These are phyloP conservation scores for Dexiosoma caninum DNA, from an alignment of 2,888 invertebrate species.

Conservation along the genomic window DNA sequence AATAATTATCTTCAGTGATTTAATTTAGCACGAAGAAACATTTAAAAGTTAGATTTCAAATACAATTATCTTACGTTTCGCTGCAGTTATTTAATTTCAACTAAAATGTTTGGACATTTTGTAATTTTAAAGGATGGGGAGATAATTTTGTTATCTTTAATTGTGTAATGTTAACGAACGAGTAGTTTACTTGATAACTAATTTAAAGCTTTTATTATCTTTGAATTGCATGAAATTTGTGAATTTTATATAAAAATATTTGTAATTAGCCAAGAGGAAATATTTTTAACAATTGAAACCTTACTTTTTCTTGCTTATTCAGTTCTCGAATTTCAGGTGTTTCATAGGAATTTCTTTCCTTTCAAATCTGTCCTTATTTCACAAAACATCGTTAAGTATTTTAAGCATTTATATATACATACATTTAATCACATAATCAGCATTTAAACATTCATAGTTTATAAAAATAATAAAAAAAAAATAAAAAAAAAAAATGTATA, in stretches of 20 bases:
- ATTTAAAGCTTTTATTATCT: neutral
- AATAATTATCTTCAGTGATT: constrained; percentile 43
- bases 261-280: too few relatives aligned
- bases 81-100: constrained; percentile 13
- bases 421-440: constrained; percentile 35
- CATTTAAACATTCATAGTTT: constrained; percentile 44
- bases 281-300: too few relatives aligned
- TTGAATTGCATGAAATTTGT: too few relatives aligned
- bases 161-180: neutral
- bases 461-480: constrained; percentile 6
- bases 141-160: neutral
- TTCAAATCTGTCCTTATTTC: neutral
- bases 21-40: constrained; percentile 7
- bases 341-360: neutral
- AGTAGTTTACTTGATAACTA: neutral
- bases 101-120: neutral
- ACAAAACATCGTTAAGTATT: constrained; percentile 5
- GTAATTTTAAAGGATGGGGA: neutral
- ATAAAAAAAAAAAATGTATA: neutral
- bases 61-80: neutral
- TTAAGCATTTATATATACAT: constrained; percentile 3
- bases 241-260: too few relatives aligned
- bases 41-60: neutral
- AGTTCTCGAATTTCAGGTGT: too few relatives aligned
- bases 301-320: too few relatives aligned